phyloP scores from a whole-genome alignment of 2,113 vertebrate species.

The Sakesphorus luctuosus region DNA sequence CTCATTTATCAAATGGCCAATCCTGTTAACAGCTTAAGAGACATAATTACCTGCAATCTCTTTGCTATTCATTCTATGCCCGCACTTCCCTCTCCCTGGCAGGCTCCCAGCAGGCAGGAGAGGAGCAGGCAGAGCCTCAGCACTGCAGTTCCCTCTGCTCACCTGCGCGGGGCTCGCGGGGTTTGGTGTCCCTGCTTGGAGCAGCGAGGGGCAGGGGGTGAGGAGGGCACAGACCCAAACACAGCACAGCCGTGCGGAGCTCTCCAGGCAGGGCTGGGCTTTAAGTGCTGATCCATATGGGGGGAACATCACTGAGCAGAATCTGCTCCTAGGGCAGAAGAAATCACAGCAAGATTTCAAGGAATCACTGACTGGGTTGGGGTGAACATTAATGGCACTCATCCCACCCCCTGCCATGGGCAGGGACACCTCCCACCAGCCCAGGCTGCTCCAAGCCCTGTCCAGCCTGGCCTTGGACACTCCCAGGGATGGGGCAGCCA shows the following conservation, averaged over 20 bases:
- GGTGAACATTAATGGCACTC: neutral
- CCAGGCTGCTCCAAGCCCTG: neutral
- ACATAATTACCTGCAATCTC: conserved; percentile 83
- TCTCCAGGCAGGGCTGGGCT: neutral
- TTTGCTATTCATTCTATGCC: conserved; percentile 77
- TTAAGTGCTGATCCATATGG: neutral
- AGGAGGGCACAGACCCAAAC: neutral
- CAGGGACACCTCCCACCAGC: neutral
- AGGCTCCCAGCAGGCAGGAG: conserved; percentile 70
- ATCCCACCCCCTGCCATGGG: neutral
- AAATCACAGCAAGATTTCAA: neutral
- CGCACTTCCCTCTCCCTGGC: conserved; percentile 65
- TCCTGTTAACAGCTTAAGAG: conserved; percentile 84
- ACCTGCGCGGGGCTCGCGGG: neutral
- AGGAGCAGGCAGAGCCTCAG: neutral
- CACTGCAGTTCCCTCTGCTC: conserved; percentile 14
- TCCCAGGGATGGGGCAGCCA: neutral
- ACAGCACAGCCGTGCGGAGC: neutral
- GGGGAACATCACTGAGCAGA: neutral
- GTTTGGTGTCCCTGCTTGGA: neutral
- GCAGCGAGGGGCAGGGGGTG: neutral
- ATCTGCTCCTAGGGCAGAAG: neutral
- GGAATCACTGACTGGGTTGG: neutral
- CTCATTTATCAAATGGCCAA: conserved; percentile 83
- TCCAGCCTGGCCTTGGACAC: neutral